Base-by-base conservation (phyloP, 64 coral and sea anemone genomes). In the Montipora sp. region DNA sequence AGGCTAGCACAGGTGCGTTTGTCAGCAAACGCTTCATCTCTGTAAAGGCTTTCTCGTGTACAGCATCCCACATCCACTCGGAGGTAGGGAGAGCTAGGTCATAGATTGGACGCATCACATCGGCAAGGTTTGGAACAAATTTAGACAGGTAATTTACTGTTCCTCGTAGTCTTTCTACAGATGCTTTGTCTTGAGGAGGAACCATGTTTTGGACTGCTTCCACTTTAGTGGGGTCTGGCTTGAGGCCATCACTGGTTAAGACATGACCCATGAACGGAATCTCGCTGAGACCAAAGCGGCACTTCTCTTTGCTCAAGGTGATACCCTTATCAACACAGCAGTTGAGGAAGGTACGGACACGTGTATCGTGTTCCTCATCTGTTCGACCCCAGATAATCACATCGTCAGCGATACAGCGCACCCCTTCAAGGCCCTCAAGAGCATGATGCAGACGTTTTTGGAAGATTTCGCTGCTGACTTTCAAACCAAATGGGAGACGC, bases 131-230 rank as follows among this genome's bases (percentile, higher is more conserved):
- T 3, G 45, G 59, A 14, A 73, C 5, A 21, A 87, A 87, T 22
- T 11, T 48, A 3, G 46, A 73, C 5, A 74, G 45, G 16, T 87
- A 87, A 50, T 72, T 74, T 18, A 87, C 84, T 22, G 72, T 87
- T 22, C 84, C 84, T 43, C 51, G 23, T 18, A 87, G 47, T 23
- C 68, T 73, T 50, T 72, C 66, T 1, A 73, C 68, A 23, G 11
- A 70, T 5, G 48, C 90, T 14, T 75, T 78, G 59, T 84, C 48
- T 9, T 8, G 70, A 8, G 90, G 90, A 0, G 48, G 19, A 11
- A 73, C 84, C 75, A 88, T 63, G n/a, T 93, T 68, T 7, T 24
- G 4, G 48, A 93, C 80, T 5, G 92, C 83, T 67, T 88, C 74
- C 0, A 63, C 1, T 16, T 63, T 63, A 14, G 85, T 22, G 0